Conservation (phyloP, 1,140 invertebrate genomes). For the Harlomillsia oculata region DNA sequence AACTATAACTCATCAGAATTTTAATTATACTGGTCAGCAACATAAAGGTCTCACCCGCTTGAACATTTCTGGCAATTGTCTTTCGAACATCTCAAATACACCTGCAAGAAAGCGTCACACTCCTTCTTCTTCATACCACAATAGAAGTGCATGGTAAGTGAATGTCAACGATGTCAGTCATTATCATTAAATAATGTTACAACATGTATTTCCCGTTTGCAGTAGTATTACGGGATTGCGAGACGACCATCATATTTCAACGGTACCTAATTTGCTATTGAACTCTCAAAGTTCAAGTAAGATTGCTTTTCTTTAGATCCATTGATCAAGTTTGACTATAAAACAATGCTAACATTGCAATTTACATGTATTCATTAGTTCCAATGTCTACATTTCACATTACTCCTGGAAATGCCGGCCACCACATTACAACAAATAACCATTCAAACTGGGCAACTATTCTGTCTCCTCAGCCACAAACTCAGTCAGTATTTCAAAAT, state of each 20-base stretch:
- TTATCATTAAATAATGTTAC: background rate
- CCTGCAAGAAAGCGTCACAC: conserved; percentile 3
- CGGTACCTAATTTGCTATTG: background rate
- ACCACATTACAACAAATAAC: background rate
- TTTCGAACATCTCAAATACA: background rate
- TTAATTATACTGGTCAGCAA: background rate
- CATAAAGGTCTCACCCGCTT: conserved; percentile 6
- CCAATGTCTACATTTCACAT: background rate
- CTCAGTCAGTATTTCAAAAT: conserved; percentile 2
- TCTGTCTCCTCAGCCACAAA: background rate
- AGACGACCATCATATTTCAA: conserved; percentile 6
- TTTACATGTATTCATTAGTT: background rate
- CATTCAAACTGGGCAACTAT: conserved; percentile 4
- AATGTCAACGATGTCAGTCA: too few species aligned
- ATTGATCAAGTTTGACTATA: background rate
- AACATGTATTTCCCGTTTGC: background rate
- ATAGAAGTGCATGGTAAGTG: conserved; percentile 2
- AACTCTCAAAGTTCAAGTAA: conserved; percentile 11
- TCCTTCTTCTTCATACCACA: conserved; percentile 3
- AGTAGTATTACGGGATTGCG: conserved; percentile 5
- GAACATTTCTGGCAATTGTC: conserved; percentile 5
- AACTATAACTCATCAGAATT: conserved; percentile 1
- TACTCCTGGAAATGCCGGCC: background rate
- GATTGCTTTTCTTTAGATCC: background rate
- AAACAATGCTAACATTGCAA: background rate